Evolutionary conservation across 2,113 vertebrate species (phyloP).

Genomic region (Gorsachius goisagi): DNA sequence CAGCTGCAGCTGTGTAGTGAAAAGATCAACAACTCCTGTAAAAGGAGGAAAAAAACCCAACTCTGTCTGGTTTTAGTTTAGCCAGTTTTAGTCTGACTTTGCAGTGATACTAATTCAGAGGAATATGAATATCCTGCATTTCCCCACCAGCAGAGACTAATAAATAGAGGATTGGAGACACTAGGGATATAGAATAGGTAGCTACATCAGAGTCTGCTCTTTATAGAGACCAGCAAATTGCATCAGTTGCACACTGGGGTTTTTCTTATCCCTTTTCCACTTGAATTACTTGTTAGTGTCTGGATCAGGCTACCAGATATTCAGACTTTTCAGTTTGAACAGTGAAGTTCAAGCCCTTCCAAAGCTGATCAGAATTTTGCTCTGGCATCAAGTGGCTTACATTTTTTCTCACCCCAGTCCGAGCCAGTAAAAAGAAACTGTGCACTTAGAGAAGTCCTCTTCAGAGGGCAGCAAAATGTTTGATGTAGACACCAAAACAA

Average conservation of each 20-base stretch:
- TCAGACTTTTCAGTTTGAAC: not conserved
- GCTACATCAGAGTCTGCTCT: not conserved
- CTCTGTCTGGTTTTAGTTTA: not conserved
- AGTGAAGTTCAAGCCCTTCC: not conserved
- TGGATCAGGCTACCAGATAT: not conserved
- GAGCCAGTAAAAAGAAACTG: not conserved
- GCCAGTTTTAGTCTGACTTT: not conserved
- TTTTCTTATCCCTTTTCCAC: not conserved
- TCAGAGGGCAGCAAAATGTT: not conserved
- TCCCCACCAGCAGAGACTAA: not conserved
- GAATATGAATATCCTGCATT: not conserved
- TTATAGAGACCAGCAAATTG: not conserved
- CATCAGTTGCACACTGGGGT: not conserved
- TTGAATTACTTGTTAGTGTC: not conserved
- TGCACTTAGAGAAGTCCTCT: not conserved
- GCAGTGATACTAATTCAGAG: not conserved
- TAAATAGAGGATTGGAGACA: not conserved
- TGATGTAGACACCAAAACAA: not conserved
- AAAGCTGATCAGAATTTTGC: not conserved
- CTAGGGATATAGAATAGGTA: not conserved
- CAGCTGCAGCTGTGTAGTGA: not conserved
- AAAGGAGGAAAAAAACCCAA: not conserved
- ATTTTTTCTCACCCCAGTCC: not conserved
- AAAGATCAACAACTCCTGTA: not conserved
- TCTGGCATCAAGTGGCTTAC: not conserved